Conservation (phyloP, 2,113 vertebrate species). For the Nibea coibor region DNA sequence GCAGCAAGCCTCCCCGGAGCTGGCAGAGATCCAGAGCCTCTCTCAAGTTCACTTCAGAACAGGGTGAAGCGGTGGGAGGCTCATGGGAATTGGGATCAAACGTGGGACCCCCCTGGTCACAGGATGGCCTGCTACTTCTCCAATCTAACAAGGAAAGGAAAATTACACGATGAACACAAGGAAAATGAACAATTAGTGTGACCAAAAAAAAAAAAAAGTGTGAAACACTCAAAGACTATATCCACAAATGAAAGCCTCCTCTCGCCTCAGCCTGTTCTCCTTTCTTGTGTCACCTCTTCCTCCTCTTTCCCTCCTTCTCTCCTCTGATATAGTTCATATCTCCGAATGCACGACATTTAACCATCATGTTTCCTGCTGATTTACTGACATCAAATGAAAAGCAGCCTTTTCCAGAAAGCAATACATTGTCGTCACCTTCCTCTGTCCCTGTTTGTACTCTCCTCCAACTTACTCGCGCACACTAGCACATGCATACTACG, state of each 20-base stretch:
- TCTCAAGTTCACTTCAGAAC: slow-evolving; percentile 18
- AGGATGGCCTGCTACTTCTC: not conserved
- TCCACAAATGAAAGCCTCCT: not conserved
- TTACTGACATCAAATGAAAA: not conserved
- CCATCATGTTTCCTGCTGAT: not conserved
- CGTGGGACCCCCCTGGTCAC: not conserved
- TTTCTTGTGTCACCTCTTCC: not conserved
- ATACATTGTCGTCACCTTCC: not conserved
- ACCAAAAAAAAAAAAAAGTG: not conserved
- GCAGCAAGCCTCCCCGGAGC: slow-evolving; percentile 4
- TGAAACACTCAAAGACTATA: not conserved
- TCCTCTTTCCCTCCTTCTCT: not conserved
- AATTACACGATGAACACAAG: not conserved
- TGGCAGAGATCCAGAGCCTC: slow-evolving; percentile 29
- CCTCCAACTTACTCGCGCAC: not conserved
- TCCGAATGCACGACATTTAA: not conserved
- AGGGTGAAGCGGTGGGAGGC: slow-evolving; percentile 5
- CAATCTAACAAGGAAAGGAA: not conserved
- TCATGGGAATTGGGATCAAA: not conserved
- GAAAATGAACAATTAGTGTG: not conserved
- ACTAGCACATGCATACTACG: not conserved
- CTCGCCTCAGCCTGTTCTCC: not conserved
- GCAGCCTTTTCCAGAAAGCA: not conserved
- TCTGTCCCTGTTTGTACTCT: not conserved
- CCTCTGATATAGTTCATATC: no score